Evolutionary conservation across 2,888 invertebrate species (phyloP), one percentile per base, ranked within the genome.

Genomic region (Oscheius onirici): DNA sequence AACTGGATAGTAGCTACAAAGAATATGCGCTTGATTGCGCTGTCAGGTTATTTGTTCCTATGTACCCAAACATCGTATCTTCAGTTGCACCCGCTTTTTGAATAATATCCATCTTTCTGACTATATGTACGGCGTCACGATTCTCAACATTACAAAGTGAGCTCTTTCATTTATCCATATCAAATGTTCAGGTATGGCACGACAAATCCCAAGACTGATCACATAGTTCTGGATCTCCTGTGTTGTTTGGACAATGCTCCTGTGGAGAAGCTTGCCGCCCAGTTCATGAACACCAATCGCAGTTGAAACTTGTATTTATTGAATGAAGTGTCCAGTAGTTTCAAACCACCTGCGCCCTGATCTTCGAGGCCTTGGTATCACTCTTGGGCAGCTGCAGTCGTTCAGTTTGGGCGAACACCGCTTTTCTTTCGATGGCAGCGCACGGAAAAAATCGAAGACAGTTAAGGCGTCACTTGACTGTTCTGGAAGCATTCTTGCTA

Each of bases 21-120:
- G 78, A 77, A 46, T 81, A 75, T 54, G 79, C 81, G 2, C 71
- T 72, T 58, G 82, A 82, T 22, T 80, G 79, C 72, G 82, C 77
- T 17, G 71, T 75, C 15, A 79, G 72, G 82, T 82, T 20, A 46
- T 40, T 49, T 10, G n/a, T 34, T 34, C 8, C 8, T 34, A 8
- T 8, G 8, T 34, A 8, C 13, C 24, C 28, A 57, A 57, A 28
- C 40, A 34, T 28, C 40, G 15, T 6, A 57, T 34, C 77, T 81
- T 51, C 73, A 82, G 80, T 46, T 77, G 80, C 57, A 79, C 77
- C 46, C 76, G 82, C 11, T 83, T 77, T 70, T 60, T 81, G 60
- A 83, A 83, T 71, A 83, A 83, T 69, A 81, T 83, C 34, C 78
- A 83, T 46, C 52, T 76, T 44, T 75, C 75, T 3, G 81, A 81